Conservation (phyloP, 2,113 vertebrate genomes). For the Saccopteryx bilineata region DNA sequence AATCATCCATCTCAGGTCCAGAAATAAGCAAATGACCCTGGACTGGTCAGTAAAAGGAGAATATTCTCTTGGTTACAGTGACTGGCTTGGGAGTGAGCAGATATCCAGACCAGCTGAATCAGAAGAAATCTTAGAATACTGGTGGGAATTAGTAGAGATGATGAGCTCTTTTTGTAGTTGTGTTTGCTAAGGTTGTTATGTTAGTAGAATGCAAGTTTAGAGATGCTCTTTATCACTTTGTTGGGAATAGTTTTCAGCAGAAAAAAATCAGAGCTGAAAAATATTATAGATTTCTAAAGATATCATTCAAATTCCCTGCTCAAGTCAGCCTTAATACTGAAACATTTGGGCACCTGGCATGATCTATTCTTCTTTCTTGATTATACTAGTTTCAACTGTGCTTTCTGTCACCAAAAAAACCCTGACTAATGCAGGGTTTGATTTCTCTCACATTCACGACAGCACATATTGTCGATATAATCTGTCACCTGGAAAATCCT, state of each 20-base stretch:
- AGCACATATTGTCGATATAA: neutral
- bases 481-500: neutral
- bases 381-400: neutral
- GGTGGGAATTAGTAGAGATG: constrained; percentile 13
- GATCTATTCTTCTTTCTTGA: constrained; percentile 14
- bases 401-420: neutral
- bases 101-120: constrained; percentile 5
- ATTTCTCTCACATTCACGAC: constrained; percentile 27
- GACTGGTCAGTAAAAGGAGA: neutral
- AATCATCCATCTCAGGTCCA: neutral
- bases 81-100: neutral
- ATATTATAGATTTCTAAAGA: neutral
- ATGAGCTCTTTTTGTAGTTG: neutral
- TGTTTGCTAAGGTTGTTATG: neutral
- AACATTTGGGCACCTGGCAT: constrained; percentile 10
- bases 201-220: constrained; percentile 32
- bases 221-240: neutral
- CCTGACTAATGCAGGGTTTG: neutral
- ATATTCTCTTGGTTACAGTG: neutral
- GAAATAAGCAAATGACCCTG: neutral
- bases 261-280: neutral
- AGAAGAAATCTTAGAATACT: neutral
- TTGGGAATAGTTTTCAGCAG: neutral
- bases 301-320: neutral
- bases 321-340: neutral